Conservation (phyloP, 2,797 vertebrate species). For the Anguilla pacifica region DNA sequence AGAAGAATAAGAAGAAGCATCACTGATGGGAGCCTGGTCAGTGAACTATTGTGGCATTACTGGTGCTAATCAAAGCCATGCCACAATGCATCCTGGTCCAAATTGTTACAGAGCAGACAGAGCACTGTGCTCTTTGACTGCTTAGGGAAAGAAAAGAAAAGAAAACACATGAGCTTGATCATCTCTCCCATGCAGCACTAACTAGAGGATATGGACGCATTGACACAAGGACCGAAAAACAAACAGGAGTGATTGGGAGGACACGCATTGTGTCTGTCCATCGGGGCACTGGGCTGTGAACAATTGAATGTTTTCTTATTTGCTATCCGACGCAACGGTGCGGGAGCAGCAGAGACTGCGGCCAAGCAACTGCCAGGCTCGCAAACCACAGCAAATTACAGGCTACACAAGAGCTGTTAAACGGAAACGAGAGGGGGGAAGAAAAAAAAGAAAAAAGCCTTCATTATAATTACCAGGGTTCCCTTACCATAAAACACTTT, state of each 20-base stretch:
- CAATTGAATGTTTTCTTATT: neutral
- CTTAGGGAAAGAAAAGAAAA: neutral
- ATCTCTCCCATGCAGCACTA: neutral
- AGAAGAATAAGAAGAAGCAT: neutral
- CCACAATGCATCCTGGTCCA: neutral
- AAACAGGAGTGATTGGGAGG: neutral
- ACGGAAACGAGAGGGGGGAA: conserved; percentile 52
- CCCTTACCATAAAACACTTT: conserved; percentile 66
- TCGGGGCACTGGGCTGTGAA: neutral
- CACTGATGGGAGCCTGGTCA: neutral
- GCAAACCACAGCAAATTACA: conserved; percentile 70
- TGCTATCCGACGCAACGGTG: neutral
- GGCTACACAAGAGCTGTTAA: conserved; percentile 62
- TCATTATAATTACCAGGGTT: conserved; percentile 63
- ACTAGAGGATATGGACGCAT: neutral
- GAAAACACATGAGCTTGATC: neutral
- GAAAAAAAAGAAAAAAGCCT: conserved; percentile 38
- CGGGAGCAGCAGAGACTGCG: conserved; percentile 40
- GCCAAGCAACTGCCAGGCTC: conserved; percentile 52
- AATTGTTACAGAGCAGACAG: neutral
- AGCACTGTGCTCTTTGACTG: neutral
- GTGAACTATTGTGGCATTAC: neutral
- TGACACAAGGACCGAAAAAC: neutral
- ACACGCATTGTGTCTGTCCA: neutral
- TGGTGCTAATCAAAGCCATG: neutral